Base-by-base conservation (phyloP, 1,140 invertebrate genomes). In the Hyposmocoma kahamanoa region DNA sequence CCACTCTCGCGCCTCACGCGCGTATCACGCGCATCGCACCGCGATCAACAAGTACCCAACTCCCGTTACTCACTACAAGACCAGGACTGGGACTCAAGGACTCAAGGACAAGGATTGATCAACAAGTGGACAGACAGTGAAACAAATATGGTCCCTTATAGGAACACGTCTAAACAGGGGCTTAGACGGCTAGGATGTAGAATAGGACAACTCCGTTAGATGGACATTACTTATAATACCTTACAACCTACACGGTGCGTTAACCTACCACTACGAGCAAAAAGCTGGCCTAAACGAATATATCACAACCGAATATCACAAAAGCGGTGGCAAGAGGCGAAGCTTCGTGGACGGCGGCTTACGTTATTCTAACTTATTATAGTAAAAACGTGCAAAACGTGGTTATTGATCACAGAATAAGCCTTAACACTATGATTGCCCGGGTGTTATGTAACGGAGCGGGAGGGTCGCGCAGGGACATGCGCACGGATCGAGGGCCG, bases 281-380 rank as follows among this genome's bases (percentile, higher is more conserved):
- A 71, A 79, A 78, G 81, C 81, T 62, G 67, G 79, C 74, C 69
- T 83, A 83, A 47, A 72, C 53, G 54, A 67, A 76, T 80, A n/a
- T n/a, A 84, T 84, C 81, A 83, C 82, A 85, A 85, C 82, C 82
- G 74, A 77, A 69, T 85, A 85, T 85, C 82, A 85, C 82, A 85
- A 78, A 58, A 84, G 81, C 81, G 62, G 70, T 79, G 73, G 72
- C 78, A 76, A 84, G n/a, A n/a, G 11, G 82, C 79, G 66, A 81
- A 85, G 75, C 79, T 83, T 76, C 57, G 77, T 83, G 82, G 82
- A 85, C 82, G 81, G 80, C 72, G 68, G 71, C 75, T 83, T 84
- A 83, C 70, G 76, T 82, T 82, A 80, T 66, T 56, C 68, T 79
- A 81, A 79, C 65, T 67, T 77, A 77, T 62, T 11, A n/a, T 20